Percentiles rank a stretch among this genome's conserved stretches.
Conservation (phyloP, 1,140 invertebrate species). For the Rhynchophorus ferrugineus region DNA sequence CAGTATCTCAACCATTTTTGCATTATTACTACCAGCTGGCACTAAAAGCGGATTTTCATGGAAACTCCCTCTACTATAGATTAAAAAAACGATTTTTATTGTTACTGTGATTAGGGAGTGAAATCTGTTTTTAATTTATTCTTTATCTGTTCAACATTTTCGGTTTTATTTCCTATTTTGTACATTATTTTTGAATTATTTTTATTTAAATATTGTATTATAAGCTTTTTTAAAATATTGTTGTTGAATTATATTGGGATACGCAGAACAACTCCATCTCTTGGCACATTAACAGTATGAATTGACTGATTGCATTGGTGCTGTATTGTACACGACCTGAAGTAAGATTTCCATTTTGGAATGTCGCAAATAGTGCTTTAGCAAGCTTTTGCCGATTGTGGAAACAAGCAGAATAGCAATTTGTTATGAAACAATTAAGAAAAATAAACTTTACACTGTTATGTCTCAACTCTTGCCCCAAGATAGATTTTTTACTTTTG, state of each 20-base stretch:
- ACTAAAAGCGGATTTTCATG: conserved; percentile 16
- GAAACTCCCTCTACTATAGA: conserved; percentile 18
- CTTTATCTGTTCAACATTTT: conserved; percentile 3
- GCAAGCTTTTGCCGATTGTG: too few relatives aligned
- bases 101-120: conserved; percentile 22
- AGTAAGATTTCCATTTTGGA: too few relatives aligned
- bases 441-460: too few relatives aligned
- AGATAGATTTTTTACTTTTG: too few relatives aligned
- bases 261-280: neutral
- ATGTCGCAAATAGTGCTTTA: too few relatives aligned
- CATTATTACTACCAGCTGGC: conserved; percentile 2
- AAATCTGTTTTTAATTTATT: conserved; percentile 14
- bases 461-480: too few relatives aligned
- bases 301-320: too few relatives aligned
- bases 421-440: too few relatives aligned
- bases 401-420: too few relatives aligned
- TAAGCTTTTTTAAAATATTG: neutral
- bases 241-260: neutral
- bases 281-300: too few relatives aligned
- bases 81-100: conserved; percentile 9
- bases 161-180: neutral
- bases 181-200: neutral
- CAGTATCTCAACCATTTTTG: conserved; percentile 4
- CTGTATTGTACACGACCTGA: too few relatives aligned
- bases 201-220: neutral